Conservation (phyloP, 1,140 invertebrate species). For the Drosophila virilis region DNA sequence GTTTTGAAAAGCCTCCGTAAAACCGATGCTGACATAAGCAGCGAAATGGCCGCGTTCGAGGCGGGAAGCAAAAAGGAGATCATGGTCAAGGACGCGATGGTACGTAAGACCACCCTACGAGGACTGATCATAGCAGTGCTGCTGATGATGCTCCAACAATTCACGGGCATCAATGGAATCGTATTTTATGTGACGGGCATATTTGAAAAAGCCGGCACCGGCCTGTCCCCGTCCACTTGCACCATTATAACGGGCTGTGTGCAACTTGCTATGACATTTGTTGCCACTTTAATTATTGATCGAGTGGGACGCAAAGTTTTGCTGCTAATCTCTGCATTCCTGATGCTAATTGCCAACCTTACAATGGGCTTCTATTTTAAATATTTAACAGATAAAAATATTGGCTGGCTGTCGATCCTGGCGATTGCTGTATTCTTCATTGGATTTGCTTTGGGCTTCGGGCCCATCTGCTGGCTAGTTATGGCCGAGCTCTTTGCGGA, state of each 20-base stretch:
- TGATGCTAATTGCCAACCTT: conserved; percentile 87
- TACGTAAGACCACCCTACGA: conserved; percentile 11
- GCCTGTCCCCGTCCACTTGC: conserved; percentile 72
- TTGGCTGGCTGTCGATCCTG: conserved; percentile 87
- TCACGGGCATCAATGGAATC: conserved; percentile 69
- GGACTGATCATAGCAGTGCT: conserved; percentile 49
- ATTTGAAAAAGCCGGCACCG: conserved; percentile 32
- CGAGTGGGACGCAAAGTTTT: conserved; percentile 88
- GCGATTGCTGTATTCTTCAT: conserved; percentile 90
- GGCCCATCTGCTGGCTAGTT: conserved; percentile 92
- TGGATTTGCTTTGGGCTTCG: conserved; percentile 92
- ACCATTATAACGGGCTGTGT: conserved; percentile 91
- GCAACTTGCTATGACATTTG: conserved; percentile 89
- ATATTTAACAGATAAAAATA: conserved; percentile 83
- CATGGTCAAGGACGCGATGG: neutral
- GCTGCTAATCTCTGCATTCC: conserved; percentile 87
- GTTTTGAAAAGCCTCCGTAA: conserved; percentile 89
- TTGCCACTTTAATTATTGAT: conserved; percentile 88
- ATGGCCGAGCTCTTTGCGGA: conserved; percentile 90
- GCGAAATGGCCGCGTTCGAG: conserved; percentile 33
- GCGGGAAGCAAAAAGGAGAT: conserved; percentile 5
- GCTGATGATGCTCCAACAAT: conserved; percentile 65
- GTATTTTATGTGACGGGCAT: conserved; percentile 67
- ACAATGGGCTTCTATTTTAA: conserved; percentile 88
- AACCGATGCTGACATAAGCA: conserved; percentile 85